A percentile compares a stretch with the other conserved stretches of the same genome.
Evolutionary conservation across 1,140 invertebrate genomes (phyloP).

Genomic region (Drosophila suzukii): DNA sequence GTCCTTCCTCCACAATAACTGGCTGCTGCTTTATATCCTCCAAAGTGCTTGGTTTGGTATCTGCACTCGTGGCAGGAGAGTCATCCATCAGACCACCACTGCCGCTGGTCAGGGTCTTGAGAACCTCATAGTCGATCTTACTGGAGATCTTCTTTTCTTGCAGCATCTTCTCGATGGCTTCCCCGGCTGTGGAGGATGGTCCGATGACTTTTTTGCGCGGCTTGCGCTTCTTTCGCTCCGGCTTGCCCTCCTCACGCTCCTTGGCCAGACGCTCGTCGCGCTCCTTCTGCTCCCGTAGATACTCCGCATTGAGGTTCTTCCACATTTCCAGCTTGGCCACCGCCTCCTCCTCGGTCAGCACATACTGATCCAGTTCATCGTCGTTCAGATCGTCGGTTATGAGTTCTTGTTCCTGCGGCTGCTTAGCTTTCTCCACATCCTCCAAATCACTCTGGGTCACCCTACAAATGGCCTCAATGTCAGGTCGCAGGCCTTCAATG

Average conservation of each 20-base stretch:
- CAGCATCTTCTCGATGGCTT: constrained; percentile 97
- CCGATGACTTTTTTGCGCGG: constrained; percentile 86
- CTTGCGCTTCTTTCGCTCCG: constrained; percentile 90
- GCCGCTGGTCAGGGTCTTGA: constrained; percentile 88
- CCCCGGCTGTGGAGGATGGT: constrained; percentile 92
- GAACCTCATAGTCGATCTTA: constrained; percentile 99
- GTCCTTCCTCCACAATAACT: constrained; percentile 67
- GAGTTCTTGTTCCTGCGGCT: constrained; percentile 86
- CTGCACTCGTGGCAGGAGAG: background rate
- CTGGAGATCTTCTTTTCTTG: constrained; percentile 97
- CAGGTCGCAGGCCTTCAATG: constrained; percentile 77
- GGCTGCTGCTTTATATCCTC: constrained; percentile 53
- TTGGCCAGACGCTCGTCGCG: constrained; percentile 91
- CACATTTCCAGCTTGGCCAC: constrained; percentile 92
- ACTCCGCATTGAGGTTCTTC: constrained; percentile 93
- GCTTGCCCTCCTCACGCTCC: constrained; percentile 92
- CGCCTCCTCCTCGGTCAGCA: constrained; percentile 93
- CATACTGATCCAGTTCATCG: constrained; percentile 94
- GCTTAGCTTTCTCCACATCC: constrained; percentile 66
- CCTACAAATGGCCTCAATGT: constrained; percentile 79
- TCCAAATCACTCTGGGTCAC: constrained; percentile 68
- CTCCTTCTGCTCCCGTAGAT: constrained; percentile 93
- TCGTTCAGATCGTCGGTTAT: constrained; percentile 93
- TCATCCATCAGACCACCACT: constrained; percentile 46
- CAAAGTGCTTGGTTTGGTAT: constrained; percentile 53